A percentile compares a stretch with the other conserved stretches of the same genome.
phyloP scores from a whole-genome alignment of 37 sponge, comb jelly and placozoan genomes.

The Cladorhizidae sp. region DNA sequence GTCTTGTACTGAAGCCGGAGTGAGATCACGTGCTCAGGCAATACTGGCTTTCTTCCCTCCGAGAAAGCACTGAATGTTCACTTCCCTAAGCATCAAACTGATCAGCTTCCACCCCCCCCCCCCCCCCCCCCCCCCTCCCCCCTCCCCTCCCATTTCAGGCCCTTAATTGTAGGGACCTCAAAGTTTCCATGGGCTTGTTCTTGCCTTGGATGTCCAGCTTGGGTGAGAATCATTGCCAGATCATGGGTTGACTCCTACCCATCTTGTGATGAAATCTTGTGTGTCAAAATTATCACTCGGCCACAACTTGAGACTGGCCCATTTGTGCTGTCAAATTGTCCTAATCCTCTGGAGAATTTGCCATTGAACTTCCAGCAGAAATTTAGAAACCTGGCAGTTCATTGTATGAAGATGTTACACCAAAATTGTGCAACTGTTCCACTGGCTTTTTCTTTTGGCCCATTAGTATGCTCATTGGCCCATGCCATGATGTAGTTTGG shows the following conservation, averaged over 20 bases:
- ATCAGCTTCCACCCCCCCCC: too few relatives aligned
- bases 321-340: neutral
- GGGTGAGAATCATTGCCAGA: neutral
- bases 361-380: neutral
- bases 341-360: neutral
- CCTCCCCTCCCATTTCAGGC: too few relatives aligned
- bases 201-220: neutral
- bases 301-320: neutral
- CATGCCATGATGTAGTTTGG: neutral
- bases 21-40: too few relatives aligned
- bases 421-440: neutral
- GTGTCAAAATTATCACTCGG: neutral
- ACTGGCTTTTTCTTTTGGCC: neutral
- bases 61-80: too few relatives aligned
- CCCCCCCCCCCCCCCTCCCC: too few relatives aligned
- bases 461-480: neutral
- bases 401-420: neutral
- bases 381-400: neutral
- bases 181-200: neutral
- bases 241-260: neutral
- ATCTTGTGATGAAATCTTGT: neutral
- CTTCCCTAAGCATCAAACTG: too few relatives aligned
- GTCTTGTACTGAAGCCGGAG: neutral
- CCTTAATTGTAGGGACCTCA: neutral
- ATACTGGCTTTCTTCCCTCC: too few relatives aligned